A percentile compares a stretch with the other conserved stretches of the same genome.
phyloP scores from a whole-genome alignment of 2,113 vertebrate species.

The Rhineura floridana region DNA sequence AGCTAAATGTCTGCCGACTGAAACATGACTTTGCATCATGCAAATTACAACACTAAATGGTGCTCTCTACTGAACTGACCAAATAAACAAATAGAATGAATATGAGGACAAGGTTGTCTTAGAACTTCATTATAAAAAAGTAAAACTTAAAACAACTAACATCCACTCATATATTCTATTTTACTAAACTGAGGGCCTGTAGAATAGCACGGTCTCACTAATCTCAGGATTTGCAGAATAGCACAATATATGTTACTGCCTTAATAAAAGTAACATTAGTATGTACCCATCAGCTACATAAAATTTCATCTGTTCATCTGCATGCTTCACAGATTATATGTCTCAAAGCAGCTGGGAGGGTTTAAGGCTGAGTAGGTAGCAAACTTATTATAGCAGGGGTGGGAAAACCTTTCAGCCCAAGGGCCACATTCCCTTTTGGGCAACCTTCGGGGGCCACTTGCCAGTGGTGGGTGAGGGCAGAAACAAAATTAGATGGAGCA shows the following conservation, averaged over 20 bases:
- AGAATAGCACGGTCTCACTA: background rate
- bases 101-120: background rate
- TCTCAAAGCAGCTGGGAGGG: background rate
- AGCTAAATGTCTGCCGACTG: conserved; percentile 53
- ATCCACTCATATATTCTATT: background rate
- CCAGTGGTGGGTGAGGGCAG: background rate
- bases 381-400: background rate
- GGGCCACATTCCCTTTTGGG: too few species aligned
- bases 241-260: background rate
- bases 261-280: background rate
- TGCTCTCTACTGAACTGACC: conserved; percentile 35
- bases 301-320: background rate
- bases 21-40: conserved; percentile 43
- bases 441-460: too few species aligned
- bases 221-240: background rate
- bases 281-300: background rate
- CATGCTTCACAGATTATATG: background rate
- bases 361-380: background rate
- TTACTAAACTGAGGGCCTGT: background rate
- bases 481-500: background rate
- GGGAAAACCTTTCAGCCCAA: too few species aligned
- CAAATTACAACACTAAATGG: conserved; percentile 38
- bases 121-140: conserved; percentile 16
- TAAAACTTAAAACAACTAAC: conserved; percentile 23
- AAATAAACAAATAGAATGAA: conserved; percentile 51